Evolutionary conservation across 1,140 invertebrate genomes (phyloP).

Genomic region (Platyscapa corneri): DNA sequence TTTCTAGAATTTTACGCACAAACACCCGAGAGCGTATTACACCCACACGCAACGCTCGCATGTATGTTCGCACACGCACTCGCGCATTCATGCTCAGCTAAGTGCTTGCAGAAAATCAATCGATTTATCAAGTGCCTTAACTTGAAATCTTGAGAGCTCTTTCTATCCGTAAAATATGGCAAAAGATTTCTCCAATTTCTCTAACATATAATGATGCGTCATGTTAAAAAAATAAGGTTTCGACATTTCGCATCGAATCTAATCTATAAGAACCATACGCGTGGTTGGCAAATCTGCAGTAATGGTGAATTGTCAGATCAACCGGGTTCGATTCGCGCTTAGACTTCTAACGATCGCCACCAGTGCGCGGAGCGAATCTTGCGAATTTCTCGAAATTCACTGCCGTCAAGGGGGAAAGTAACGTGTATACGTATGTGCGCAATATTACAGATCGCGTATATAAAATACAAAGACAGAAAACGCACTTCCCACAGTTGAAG

Average conservation of each 20-base stretch:
- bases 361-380: no score
- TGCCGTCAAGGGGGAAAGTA: no score
- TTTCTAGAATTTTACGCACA: not conserved
- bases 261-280: not conserved
- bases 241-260: not conserved
- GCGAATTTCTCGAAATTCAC: not conserved
- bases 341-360: not conserved
- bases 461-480: constrained; percentile 6
- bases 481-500: constrained; percentile 38
- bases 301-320: not conserved
- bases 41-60: not conserved
- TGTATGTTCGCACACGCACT: not conserved
- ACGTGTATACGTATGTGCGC: no score
- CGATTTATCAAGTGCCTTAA: not conserved
- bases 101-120: not conserved
- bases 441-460: not conserved
- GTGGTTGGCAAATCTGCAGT: not conserved
- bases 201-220: not conserved
- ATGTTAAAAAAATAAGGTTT: not conserved
- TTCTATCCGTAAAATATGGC: not conserved
- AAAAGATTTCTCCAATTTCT: constrained; percentile 3
- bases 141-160: not conserved
- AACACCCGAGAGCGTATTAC: not conserved
- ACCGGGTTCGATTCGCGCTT: not conserved
- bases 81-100: not conserved